Evolutionary conservation across 2,797 vertebrate genomes (phyloP), one percentile per base, ranked within the genome.

Genomic region (Leuciscus waleckii): DNA sequence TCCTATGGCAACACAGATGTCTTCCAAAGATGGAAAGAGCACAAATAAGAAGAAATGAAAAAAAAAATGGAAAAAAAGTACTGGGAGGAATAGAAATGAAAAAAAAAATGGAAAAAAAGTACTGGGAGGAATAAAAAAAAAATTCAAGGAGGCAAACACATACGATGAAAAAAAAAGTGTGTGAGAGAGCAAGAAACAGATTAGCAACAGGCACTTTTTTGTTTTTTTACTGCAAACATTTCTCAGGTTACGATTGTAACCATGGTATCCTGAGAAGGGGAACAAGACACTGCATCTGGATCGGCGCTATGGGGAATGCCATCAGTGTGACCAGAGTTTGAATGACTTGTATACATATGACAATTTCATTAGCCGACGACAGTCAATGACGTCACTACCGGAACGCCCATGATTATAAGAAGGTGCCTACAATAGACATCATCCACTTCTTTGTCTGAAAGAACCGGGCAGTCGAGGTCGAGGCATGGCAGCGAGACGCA

Each of bases 1-100:
- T 86, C 81, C 87, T 85, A 87, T 84, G 86, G 86, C 86, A 87
- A 85, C 82, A 79, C 71, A 84, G 74, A 86, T 84, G 81, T 86
- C 63, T 87, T 84, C 86, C 70, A 85, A 84, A 86, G 82, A 89
- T 51, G 70, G 79, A 87, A 87, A 86, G 63, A 83, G 83, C 70
- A 83, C 73, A 86, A 84, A 76, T 82, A 75, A 65, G 49, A 79
- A 32, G 63, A 84, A 79, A 84, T 41, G 26, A 76, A 67, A 73
- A 73, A 88, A 32, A 46, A 0, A 43, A 13, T 1, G 16, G 16
- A 14, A 49, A 16, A 35, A 89, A 91, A 89, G 73, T 87, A 68
- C 39, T 79, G 83, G 82, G 89, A 93, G 67, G 51, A 39, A 76
- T 26, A 81, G 63, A 84, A 79, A 84, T 41, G 26, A 76, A 67